Conservation (phyloP, 30 jellyfish, hydroid and myxozoan species). For the Turritopsis rubra region DNA sequence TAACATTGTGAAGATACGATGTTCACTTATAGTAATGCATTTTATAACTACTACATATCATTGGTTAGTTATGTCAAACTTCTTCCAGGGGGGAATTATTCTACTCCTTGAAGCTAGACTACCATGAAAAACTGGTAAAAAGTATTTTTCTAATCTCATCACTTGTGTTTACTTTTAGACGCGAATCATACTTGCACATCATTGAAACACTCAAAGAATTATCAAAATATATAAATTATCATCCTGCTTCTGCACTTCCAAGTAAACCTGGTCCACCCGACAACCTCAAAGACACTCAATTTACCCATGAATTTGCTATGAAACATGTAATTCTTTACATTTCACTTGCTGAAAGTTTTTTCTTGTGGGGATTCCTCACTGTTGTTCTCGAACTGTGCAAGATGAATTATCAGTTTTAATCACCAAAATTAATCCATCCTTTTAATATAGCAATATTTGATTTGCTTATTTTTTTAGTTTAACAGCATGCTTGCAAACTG, state of each 20-base stretch:
- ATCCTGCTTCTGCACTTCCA: slow-evolving; percentile 49
- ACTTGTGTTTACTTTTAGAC: slow-evolving; percentile 28
- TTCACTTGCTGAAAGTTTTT: background rate
- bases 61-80: too few relatives aligned
- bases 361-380: too few relatives aligned
- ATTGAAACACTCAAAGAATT: slow-evolving; percentile 47
- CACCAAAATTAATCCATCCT: too few relatives aligned
- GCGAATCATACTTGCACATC: slow-evolving; percentile 60
- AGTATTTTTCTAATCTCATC: background rate
- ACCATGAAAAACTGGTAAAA: too few relatives aligned
- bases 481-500: slow-evolving; percentile 35
- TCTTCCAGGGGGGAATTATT: too few relatives aligned
- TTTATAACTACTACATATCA: too few relatives aligned
- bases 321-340: slow-evolving; percentile 36
- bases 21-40: too few relatives aligned
- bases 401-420: background rate
- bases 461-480: background rate
- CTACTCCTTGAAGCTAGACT: too few relatives aligned
- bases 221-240: slow-evolving; percentile 30
- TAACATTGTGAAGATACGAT: too few relatives aligned
- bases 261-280: slow-evolving; percentile 84
- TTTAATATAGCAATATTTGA: background rate
- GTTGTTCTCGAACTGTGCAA: background rate
- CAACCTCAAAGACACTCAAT: slow-evolving; percentile 28
- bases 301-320: slow-evolving; percentile 61